Evolutionary conservation across 2,888 invertebrate genomes (phyloP).

Genomic region (Nephrocerus scutellatus): DNA sequence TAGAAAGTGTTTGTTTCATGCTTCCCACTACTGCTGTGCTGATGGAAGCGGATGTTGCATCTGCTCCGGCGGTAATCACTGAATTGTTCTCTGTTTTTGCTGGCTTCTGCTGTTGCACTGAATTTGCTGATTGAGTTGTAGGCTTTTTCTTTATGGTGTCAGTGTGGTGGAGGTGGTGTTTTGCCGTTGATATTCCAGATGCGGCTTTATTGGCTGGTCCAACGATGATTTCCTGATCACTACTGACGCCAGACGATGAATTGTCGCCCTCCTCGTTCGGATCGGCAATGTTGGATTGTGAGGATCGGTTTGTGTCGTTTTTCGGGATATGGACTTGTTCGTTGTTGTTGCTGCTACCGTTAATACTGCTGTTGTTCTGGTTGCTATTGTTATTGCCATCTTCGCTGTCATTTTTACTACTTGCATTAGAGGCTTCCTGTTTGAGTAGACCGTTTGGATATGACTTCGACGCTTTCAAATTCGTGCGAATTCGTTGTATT

Average conservation of each 20-base stretch:
- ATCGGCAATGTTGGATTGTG: conserved; percentile 15
- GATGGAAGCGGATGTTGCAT: conserved; percentile 12
- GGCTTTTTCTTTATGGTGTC: conserved; percentile 46
- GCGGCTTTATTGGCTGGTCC: conserved; percentile 27
- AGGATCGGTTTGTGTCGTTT: conserved; percentile 1
- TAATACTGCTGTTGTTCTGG: conserved; percentile 5
- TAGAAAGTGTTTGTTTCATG: no score
- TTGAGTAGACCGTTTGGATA: conserved; percentile 73
- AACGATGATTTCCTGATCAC: conserved; percentile 64
- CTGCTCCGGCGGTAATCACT: conserved; percentile 15
- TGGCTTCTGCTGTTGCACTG: conserved; percentile 36
- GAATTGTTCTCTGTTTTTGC: conserved; percentile 20
- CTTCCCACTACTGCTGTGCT: no score
- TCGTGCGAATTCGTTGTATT: conserved; percentile 77
- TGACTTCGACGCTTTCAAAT: conserved; percentile 78
- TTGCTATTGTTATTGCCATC: conserved; percentile 17
- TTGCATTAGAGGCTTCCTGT: conserved; percentile 48
- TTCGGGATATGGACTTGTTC: conserved; percentile 7
- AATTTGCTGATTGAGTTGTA: conserved; percentile 8
- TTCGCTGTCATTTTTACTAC: conserved; percentile 13
- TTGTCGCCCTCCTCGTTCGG: conserved; percentile 71
- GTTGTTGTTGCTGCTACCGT: conserved; percentile 1
- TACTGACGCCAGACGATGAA: conserved; percentile 81
- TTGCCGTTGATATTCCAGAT: conserved; percentile 35
- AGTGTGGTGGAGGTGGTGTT: no score